These are phyloP conservation scores for Lottia scabra DNA, from an alignment of 2,888 invertebrate genomes.

Conservation along the genomic window DNA sequence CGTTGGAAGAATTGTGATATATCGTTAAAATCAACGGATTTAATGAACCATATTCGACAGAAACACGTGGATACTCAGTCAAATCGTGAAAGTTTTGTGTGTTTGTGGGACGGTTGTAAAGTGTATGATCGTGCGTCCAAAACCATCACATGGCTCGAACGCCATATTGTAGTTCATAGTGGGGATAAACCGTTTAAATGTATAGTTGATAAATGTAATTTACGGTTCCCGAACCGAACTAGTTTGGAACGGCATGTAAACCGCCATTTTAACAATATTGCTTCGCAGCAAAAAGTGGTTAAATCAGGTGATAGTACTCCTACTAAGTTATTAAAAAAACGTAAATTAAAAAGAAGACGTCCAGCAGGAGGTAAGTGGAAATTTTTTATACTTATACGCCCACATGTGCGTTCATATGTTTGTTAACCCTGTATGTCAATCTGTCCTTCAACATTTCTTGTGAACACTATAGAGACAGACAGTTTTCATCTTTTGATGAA, in stretches of 20 bases:
- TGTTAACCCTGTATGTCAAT: no score
- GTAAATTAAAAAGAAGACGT: conserved; percentile 87
- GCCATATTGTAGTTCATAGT: conserved; percentile 90
- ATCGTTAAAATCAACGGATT: conserved; percentile 44
- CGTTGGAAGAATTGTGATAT: conserved; percentile 65
- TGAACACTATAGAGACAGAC: no score
- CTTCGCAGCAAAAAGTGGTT: conserved; percentile 59
- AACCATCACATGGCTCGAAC: conserved; percentile 91
- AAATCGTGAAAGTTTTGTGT: conserved; percentile 83
- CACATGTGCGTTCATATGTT: no score
- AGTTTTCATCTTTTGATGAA: no score
- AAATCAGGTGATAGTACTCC: conserved; percentile 80
- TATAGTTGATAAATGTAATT: conserved; percentile 92
- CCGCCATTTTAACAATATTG: conserved; percentile 81
- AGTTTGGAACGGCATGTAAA: conserved; percentile 93
- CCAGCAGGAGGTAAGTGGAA: conserved; percentile 85
- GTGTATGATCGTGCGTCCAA: conserved; percentile 93
- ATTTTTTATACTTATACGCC: no score
- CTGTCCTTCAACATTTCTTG: no score
- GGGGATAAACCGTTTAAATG: conserved; percentile 95
- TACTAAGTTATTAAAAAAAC: conserved; percentile 86
- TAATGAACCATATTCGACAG: conserved; percentile 61
- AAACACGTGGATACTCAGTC: conserved; percentile 75
- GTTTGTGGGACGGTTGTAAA: conserved; percentile 94
- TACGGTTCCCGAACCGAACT: conserved; percentile 70